Conservation (phyloP, 2,888 invertebrate species). For the Habroteleia sp. region DNA sequence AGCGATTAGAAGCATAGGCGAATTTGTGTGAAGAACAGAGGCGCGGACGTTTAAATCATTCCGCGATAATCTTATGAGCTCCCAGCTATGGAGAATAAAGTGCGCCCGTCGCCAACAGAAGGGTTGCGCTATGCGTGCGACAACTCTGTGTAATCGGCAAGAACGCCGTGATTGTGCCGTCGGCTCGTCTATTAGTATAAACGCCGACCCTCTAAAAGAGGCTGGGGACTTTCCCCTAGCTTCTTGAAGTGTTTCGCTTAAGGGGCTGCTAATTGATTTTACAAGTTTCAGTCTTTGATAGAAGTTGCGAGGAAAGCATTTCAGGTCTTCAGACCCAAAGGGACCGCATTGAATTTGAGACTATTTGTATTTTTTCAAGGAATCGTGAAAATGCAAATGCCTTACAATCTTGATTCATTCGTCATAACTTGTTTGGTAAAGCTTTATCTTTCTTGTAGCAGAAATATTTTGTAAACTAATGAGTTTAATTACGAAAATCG, state of each 20-base stretch:
- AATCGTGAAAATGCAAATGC: slow-evolving; percentile 1
- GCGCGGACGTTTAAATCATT: slow-evolving; percentile 68
- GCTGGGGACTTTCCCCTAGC: slow-evolving; percentile 62
- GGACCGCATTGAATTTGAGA: background rate
- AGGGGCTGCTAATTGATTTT: slow-evolving; percentile 80
- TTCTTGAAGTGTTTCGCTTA: slow-evolving; percentile 69
- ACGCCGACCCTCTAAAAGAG: slow-evolving; percentile 67
- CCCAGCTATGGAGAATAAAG: slow-evolving; percentile 52
- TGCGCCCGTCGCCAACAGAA: slow-evolving; percentile 58
- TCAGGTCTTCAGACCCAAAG: slow-evolving; percentile 10
- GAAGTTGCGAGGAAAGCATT: slow-evolving; percentile 11
- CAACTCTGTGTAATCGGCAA: slow-evolving; percentile 66
- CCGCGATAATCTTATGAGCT: slow-evolving; percentile 66
- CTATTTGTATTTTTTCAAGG: no score
- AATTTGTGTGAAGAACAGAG: slow-evolving; percentile 51
- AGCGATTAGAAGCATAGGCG: slow-evolving; percentile 28
- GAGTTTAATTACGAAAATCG: no score
- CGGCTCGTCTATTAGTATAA: slow-evolving; percentile 74
- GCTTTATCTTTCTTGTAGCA: no score
- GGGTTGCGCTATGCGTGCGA: slow-evolving; percentile 60
- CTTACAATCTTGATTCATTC: no score
- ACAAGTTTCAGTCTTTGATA: slow-evolving; percentile 71
- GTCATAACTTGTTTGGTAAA: no score
- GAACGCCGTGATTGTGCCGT: slow-evolving; percentile 74
- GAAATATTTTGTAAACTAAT: no score